Base-by-base conservation (phyloP, 2,888 invertebrate species). In the Philereme vetulata region DNA sequence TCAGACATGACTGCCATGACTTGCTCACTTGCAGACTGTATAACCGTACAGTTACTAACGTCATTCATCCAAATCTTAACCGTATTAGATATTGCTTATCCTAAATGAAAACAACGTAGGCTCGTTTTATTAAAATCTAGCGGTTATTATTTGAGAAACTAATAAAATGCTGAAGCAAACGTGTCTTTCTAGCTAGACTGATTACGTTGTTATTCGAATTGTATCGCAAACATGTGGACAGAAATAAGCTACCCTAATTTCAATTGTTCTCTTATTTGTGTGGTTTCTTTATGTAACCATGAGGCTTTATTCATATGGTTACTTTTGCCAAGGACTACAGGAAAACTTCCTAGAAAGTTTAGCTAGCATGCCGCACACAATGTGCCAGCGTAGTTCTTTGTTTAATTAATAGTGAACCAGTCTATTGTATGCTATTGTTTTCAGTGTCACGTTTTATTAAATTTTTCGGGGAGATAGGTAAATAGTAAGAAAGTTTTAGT, bases 311-410 rank as follows among this genome's bases (percentile, higher is more conserved):
- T 75, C 68, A 45, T 35, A 52, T 65, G 71, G 70, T 73, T 76
- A 74, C 63, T 74, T 77, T 72, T 75, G 63, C 72, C 79, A 83
- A 82, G 78, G 78, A 68, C 71, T 70, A 54, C 58, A 47, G 47
- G 50, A 56, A 70, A 79, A 80, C 68, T 79, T 83, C 81, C 81
- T 81, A 80, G 76, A 80, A 82, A 83, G 73, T 80, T 49, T 21
- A 44, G 34, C 48, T 64, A 65, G 54, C 59, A 46, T 46, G 53
- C 56, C 32, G 11, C 44, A 40, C 36, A 54, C 51, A 51, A 60
- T 56, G 51, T 55, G 40, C 51, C 52, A 45, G 21, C 40, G 10
- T 38, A 44, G 42, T 43, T 56, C 21, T 58, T 55, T 62, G 43
- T 48, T 36, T 47, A 36, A 34, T 10, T 46, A 50, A 10, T 51